These are phyloP conservation scores for Lophius americanus DNA, from an alignment of 2,797 vertebrate species.

Conservation along the genomic window DNA sequence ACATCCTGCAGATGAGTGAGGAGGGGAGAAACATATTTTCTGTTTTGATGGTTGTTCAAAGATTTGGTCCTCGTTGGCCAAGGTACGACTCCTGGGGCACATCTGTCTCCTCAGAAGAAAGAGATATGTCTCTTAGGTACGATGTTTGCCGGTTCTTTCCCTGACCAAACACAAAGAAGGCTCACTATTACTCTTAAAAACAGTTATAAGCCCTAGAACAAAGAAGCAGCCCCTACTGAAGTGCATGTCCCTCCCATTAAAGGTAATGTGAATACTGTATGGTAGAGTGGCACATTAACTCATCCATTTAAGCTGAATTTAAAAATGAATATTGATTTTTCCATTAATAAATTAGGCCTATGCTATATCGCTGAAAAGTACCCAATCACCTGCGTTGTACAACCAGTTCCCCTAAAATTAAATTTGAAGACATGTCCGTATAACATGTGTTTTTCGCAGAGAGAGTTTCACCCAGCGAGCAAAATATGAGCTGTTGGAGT, in stretches of 20 bases:
- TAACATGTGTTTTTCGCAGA: no score
- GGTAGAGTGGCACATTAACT: neutral
- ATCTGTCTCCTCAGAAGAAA: slow-evolving; percentile 37
- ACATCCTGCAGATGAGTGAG: slow-evolving; percentile 56
- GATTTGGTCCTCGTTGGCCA: slow-evolving; percentile 58
- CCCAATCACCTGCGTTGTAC: no score
- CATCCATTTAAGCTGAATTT: no score
- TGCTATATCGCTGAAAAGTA: no score
- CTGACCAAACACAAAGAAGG: slow-evolving; percentile 12
- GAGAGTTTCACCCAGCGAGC: no score
- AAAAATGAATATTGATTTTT: no score
- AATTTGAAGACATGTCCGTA: no score
- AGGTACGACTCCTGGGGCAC: slow-evolving; percentile 27
- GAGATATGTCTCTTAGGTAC: slow-evolving; percentile 2
- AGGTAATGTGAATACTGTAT: neutral
- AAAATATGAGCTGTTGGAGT: no score
- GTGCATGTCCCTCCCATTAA: neutral
- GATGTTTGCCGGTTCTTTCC: slow-evolving; percentile 39
- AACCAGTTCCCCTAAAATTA: no score
- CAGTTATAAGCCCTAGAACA: slow-evolving; percentile 3
- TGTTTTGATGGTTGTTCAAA: slow-evolving; percentile 69
- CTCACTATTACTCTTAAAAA: neutral
- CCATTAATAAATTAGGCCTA: no score
- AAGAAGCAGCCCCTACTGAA: neutral
- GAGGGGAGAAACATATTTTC: slow-evolving; percentile 49